Conservation (phyloP, 2,797 vertebrate genomes). For the Cuculus canorus region DNA sequence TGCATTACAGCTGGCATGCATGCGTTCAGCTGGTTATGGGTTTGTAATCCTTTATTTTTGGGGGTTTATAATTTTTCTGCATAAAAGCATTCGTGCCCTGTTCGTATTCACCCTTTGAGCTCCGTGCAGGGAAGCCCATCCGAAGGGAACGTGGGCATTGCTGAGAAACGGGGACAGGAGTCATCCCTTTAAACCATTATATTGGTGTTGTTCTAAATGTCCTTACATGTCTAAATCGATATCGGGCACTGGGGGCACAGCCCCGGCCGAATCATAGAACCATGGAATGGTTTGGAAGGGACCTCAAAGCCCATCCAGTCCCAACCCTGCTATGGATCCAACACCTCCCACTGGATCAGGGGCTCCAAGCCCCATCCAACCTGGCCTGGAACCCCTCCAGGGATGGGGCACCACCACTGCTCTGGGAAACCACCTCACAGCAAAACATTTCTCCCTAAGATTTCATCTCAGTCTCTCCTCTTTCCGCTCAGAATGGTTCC, state of each 20-base stretch:
- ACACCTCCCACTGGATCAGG: no score
- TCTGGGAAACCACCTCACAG: no score
- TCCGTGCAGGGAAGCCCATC: background rate
- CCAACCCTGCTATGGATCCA: no score
- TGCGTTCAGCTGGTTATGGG: background rate
- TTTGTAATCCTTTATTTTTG: background rate
- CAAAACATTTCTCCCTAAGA: no score
- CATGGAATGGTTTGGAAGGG: no score
- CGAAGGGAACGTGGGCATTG: background rate
- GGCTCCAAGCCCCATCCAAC: no score
- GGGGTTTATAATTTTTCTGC: background rate
- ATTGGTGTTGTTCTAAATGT: background rate
- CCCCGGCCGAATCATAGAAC: background rate
- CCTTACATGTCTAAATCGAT: background rate
- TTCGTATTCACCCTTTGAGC: background rate
- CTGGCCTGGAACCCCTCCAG: no score
- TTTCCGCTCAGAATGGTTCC: no score
- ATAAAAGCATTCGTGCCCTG: accelerated
- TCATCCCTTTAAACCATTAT: background rate
- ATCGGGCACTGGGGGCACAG: accelerated
- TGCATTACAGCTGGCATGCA: no score
- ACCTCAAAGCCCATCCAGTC: no score
- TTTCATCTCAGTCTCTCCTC: no score
- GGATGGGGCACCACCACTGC: no score
- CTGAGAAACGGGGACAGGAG: background rate